Conservation (phyloP, 92 coral and sea anemone genomes). For the Phenganax marumi region DNA sequence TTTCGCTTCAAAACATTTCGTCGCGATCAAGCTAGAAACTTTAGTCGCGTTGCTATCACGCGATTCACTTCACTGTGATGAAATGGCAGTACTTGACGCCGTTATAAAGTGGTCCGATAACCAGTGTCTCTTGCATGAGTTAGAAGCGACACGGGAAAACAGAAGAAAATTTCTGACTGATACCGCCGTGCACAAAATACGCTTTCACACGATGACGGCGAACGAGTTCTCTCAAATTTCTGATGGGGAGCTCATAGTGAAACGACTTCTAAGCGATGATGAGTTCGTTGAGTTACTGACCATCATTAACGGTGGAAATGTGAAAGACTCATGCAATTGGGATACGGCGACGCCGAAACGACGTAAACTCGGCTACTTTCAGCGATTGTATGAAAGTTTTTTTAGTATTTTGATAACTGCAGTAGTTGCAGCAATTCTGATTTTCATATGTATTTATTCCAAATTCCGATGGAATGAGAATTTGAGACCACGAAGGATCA, state of each 20-base stretch:
- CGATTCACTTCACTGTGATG: background rate
- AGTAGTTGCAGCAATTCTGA: no score
- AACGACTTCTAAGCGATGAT: background rate
- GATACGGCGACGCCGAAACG: background rate
- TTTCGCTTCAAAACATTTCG: background rate
- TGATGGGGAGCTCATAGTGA: background rate
- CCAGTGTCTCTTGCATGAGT: background rate
- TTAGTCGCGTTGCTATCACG: background rate
- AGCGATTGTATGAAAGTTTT: background rate
- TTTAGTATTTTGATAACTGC: no score
- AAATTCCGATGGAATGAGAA: no score
- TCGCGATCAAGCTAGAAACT: background rate
- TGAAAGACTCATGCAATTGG: background rate
- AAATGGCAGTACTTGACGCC: background rate
- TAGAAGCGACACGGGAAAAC: background rate
- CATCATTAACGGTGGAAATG: background rate
- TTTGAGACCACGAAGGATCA: no score
- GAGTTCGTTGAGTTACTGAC: background rate
- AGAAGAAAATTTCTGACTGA: background rate
- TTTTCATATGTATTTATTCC: no score
- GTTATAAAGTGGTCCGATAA: background rate
- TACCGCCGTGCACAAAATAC: background rate
- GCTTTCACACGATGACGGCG: slow-evolving; percentile 3
- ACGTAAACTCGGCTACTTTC: background rate
- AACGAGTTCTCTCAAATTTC: background rate